phyloP scores from a whole-genome alignment of 2,797 vertebrate genomes.

The Ambastaia sidthimunki region DNA sequence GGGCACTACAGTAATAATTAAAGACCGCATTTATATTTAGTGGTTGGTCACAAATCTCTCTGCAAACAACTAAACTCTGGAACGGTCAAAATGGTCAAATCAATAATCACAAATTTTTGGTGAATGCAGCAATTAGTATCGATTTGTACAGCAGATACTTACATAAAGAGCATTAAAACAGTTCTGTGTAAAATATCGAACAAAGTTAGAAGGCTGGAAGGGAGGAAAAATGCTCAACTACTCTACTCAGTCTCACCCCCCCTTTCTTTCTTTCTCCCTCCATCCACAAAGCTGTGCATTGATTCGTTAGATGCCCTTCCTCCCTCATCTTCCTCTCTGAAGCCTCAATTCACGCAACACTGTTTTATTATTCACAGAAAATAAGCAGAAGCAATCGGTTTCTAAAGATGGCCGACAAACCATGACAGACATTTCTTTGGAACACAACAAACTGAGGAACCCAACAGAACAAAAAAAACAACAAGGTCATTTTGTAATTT shows the following conservation, averaged over 20 bases:
- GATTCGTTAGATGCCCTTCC: slow-evolving; percentile 55
- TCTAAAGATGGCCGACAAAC: not conserved
- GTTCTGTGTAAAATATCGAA: not conserved
- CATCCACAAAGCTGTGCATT: slow-evolving; percentile 23
- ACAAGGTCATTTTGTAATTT: not conserved
- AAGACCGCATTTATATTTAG: not conserved
- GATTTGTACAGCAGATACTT: slow-evolving; percentile 52
- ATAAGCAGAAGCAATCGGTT: not conserved
- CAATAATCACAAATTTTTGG: not conserved
- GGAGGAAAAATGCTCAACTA: not conserved
- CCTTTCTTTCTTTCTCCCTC: slow-evolving; percentile 30
- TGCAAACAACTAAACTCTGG: slow-evolving; percentile 48
- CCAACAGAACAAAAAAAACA: not conserved
- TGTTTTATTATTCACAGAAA: slow-evolving; percentile 15
- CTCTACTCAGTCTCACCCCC: not conserved
- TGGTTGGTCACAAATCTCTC: slow-evolving; percentile 18
- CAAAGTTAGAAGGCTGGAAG: not conserved
- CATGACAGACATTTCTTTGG: not conserved
- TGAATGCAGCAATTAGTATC: slow-evolving; percentile 16
- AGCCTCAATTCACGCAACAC: slow-evolving; percentile 60
- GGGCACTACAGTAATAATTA: slow-evolving; percentile 29
- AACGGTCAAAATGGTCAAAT: slow-evolving; percentile 53
- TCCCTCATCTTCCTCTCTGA: slow-evolving; percentile 15
- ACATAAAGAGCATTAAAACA: not conserved
- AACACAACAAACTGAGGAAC: not conserved